Percentiles rank a stretch among this genome's conserved stretches.
Evolutionary conservation across 1,140 invertebrate genomes (phyloP).

Genomic region (Drosophila persimilis): DNA sequence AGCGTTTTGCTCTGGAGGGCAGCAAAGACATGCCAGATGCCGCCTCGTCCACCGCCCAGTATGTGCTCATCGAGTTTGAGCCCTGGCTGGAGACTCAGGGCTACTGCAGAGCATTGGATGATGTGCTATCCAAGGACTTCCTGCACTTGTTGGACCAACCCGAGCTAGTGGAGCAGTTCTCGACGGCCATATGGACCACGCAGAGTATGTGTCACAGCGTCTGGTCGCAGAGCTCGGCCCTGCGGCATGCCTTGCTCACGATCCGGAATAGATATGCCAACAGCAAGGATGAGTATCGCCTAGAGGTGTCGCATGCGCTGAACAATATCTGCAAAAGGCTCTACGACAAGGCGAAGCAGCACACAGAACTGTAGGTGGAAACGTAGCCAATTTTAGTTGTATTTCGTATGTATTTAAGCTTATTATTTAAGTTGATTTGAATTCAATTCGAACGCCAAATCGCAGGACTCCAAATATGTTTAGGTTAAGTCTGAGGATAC

Average conservation of each 20-base stretch:
- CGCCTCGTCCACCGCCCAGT: conserved; percentile 53
- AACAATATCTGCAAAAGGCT: conserved; percentile 46
- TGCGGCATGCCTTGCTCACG: conserved; percentile 61
- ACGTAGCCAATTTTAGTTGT: conserved; percentile 28
- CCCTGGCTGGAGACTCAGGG: conserved; percentile 61
- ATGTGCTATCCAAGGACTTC: conserved; percentile 50
- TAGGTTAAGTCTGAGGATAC: conserved; percentile 14
- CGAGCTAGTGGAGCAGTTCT: conserved; percentile 68
- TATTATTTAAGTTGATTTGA: conserved; percentile 29
- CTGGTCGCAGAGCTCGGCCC: conserved; percentile 60
- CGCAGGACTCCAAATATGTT: conserved; percentile 10
- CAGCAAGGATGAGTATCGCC: conserved; percentile 67
- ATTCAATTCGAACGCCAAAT: conserved; percentile 42
- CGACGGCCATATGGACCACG: conserved; percentile 54
- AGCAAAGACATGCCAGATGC: conserved; percentile 32
- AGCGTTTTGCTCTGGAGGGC: conserved; percentile 48
- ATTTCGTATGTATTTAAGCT: conserved; percentile 5
- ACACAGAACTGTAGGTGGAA: conserved; percentile 60
- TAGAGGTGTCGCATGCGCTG: conserved; percentile 60
- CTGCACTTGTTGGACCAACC: conserved; percentile 63
- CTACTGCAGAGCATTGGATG: conserved; percentile 56
- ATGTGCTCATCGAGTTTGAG: conserved; percentile 63
- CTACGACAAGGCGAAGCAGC: conserved; percentile 53
- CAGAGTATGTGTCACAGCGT: conserved; percentile 47
- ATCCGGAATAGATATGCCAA: conserved; percentile 61